Evolutionary conservation across 2,888 invertebrate species (phyloP), one percentile per base, ranked within the genome.

Genomic region (Crepidodera aurea): DNA sequence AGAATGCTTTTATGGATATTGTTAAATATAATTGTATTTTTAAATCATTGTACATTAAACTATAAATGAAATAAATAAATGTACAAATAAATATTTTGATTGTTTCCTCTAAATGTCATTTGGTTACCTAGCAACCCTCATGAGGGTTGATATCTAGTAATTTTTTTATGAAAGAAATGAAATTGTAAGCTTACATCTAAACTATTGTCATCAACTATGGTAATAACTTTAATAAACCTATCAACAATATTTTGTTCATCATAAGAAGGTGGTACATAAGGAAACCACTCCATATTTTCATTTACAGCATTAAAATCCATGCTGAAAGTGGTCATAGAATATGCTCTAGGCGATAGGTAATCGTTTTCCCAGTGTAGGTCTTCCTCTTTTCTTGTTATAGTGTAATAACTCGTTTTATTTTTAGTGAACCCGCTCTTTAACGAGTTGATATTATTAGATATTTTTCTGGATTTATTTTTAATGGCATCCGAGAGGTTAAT

Each of bases 311-410:
- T 86, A 84, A 87, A 87, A 71, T 84, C 85, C 66, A 86, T 82
- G 66, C 77, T 78, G 62, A 75, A 78, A 42, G 77, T 79, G 46
- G 77, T 77, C 74, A 78, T 75, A 22, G 84, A 83, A 72, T 82
- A 82, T 54, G 86, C 86, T 72, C 86, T 81, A 44, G 86, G 86
- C 68, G 86, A 85, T 72, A 87, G 76, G 69, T 83, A 84, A 74
- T 81, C 82, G 71, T 81, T 79, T 48, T 75, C 75, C 61, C 75
- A 75, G 65, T 74, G 77, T n/a, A 25, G 15, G 66, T 81, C 79
- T 57, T 75, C 73, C 53, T 75, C 75, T 69, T 78, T 74, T 59
- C 73, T 74, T 12, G 74, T 71, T 19, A 78, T 71, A 19, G 78
- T 77, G 61, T 77, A 78, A 65, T 80, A 80, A 29, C 75, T 75